These are phyloP conservation scores for Onchidella celtica DNA, from an alignment of 2,888 invertebrate genomes.

Conservation along the genomic window DNA sequence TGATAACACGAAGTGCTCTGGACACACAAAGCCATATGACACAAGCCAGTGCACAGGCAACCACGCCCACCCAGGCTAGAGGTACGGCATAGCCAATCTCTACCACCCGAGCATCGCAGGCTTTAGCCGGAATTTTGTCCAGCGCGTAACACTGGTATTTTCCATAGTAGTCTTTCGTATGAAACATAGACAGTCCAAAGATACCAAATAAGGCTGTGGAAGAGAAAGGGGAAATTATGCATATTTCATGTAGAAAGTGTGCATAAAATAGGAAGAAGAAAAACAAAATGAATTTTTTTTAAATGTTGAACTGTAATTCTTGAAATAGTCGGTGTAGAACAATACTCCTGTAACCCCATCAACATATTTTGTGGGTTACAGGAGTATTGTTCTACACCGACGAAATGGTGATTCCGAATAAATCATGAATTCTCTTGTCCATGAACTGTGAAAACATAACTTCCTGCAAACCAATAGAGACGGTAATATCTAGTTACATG, in stretches of 20 bases:
- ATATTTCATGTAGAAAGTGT: not conserved
- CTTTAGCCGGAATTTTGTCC: conserved; percentile 84
- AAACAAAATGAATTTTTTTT: not conserved
- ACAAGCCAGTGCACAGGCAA: conserved; percentile 90
- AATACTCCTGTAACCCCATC: too few relatives aligned
- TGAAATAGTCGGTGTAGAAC: too few relatives aligned
- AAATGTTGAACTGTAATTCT: not conserved
- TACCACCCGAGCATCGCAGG: conserved; percentile 75
- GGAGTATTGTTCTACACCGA: too few relatives aligned
- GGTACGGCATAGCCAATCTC: conserved; percentile 76
- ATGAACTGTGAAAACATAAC: too few relatives aligned
- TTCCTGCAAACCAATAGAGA: too few relatives aligned
- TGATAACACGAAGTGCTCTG: conserved; percentile 88
- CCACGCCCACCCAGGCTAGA: conserved; percentile 89
- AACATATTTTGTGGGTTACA: too few relatives aligned
- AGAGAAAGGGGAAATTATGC: conserved; percentile 56
- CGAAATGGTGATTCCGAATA: too few relatives aligned
- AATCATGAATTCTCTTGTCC: too few relatives aligned
- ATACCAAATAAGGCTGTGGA: conserved; percentile 91
- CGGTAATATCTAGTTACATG: too few relatives aligned
- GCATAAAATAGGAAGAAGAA: too few relatives aligned
- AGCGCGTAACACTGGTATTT: conserved; percentile 67
- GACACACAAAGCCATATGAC: conserved; percentile 93
- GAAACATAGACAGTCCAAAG: conserved; percentile 94
- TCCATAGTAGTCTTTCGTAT: conserved; percentile 87